phyloP scores from a whole-genome alignment of 2,113 vertebrate genomes.

The Phaethornis superciliosus region DNA sequence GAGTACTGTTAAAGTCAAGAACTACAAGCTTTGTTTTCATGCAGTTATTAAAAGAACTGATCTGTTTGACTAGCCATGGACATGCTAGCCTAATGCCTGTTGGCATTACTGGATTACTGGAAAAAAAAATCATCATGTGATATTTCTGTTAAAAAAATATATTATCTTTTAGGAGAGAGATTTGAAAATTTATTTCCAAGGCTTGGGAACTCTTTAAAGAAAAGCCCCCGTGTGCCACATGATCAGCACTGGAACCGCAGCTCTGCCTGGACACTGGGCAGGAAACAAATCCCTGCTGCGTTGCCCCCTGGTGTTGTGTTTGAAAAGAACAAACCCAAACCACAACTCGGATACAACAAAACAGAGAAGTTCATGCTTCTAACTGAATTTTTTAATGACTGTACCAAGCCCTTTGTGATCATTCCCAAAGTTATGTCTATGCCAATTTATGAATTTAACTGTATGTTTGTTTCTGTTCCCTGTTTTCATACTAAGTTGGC shows the following conservation, averaged over 20 bases:
- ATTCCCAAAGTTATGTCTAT: rapidly evolving
- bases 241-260: rapidly evolving
- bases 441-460: not conserved
- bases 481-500: not conserved
- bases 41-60: not conserved
- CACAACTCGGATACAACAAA: not conserved
- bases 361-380: not conserved
- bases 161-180: not conserved
- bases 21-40: not conserved
- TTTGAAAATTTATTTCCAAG: not conserved
- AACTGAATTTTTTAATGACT: not conserved
- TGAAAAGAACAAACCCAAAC: not conserved
- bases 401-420: not conserved
- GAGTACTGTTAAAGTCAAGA: not conserved
- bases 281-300: not conserved
- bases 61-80: not conserved
- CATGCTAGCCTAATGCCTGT: not conserved
- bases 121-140: not conserved
- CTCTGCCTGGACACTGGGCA: rapidly evolving
- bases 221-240: rapidly evolving
- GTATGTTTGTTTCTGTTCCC: not conserved
- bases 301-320: constrained; percentile 24
- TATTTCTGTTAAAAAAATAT: not conserved
- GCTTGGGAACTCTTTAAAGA: not conserved
- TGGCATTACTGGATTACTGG: not conserved